These are phyloP conservation scores for Petrolisthes manimaculis DNA, from an alignment of 2,888 invertebrate genomes.

Conservation along the genomic window DNA sequence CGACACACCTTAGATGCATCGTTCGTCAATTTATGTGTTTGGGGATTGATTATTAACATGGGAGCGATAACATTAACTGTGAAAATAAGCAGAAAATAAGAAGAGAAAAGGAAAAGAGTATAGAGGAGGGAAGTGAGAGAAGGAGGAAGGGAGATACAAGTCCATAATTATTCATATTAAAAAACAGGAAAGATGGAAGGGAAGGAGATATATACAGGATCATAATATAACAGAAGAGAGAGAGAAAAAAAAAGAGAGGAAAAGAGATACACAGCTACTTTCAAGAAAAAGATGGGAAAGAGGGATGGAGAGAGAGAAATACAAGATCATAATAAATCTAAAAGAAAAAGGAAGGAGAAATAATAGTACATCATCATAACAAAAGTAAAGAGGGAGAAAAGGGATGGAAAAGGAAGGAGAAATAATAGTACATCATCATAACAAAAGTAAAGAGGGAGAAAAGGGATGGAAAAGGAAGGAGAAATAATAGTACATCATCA, in stretches of 20 bases:
- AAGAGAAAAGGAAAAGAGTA: neutral
- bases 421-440: too few species aligned
- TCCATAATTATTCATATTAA: neutral
- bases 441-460: too few species aligned
- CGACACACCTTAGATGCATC: too few species aligned
- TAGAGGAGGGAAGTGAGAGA: neutral
- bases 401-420: too few species aligned
- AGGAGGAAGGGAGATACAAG: neutral
- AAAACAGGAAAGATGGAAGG: too few species aligned
- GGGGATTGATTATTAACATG: neutral
- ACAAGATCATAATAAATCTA: too few species aligned
- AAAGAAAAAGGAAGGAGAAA: too few species aligned
- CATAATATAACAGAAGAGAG: neutral
- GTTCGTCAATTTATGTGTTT: too few species aligned
- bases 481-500: too few species aligned
- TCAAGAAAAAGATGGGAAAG: neutral
- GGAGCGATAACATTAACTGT: neutral
- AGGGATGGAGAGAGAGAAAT: neutral
- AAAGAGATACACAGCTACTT: neutral
- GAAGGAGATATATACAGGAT: neutral
- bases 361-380: too few species aligned
- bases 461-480: too few species aligned
- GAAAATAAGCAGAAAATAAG: neutral
- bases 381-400: too few species aligned
- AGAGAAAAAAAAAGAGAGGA: neutral